These are phyloP conservation scores for Platycheirus rosarum DNA, from an alignment of 2,888 invertebrate genomes.

Conservation along the genomic window DNA sequence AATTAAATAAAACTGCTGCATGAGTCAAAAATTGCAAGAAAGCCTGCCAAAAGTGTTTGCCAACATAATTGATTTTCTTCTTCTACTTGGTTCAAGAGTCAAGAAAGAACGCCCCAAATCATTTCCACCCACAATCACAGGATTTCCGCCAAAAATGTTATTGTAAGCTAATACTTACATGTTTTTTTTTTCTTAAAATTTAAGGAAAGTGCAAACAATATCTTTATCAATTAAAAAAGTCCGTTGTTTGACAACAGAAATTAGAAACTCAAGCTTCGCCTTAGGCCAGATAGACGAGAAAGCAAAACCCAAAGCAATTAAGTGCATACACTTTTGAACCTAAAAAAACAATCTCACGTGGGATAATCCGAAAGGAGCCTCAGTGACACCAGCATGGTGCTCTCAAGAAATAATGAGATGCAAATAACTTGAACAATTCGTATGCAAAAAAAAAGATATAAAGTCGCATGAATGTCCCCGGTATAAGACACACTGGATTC, in stretches of 20 bases:
- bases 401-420: slow-evolving; percentile 66
- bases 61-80: slow-evolving; percentile 33
- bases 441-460: slow-evolving; percentile 30
- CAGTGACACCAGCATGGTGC: slow-evolving; percentile 22
- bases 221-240: slow-evolving; percentile 60
- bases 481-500: slow-evolving; percentile 9
- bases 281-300: slow-evolving; percentile 50
- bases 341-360: slow-evolving; percentile 67
- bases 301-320: slow-evolving; percentile 61
- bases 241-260: slow-evolving; percentile 59
- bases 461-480: slow-evolving; percentile 22
- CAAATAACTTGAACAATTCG: slow-evolving; percentile 69
- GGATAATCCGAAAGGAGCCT: slow-evolving; percentile 64
- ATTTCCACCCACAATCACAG: slow-evolving; percentile 1
- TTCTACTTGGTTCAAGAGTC: slow-evolving; percentile 16
- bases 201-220: slow-evolving; percentile 48
- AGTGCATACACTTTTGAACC: slow-evolving; percentile 63
- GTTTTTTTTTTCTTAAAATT: not conserved
- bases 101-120: slow-evolving; percentile 29
- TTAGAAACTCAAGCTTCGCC: slow-evolving; percentile 59
- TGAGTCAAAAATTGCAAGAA: slow-evolving; percentile 39
- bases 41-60: slow-evolving; percentile 47
- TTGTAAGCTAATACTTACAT: not conserved
- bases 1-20: slow-evolving; percentile 28
- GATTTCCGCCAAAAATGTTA: slow-evolving; percentile 1